Percentiles rank a stretch among this genome's conserved stretches.
Conservation (phyloP, 2,797 vertebrate species). For the Squalus acanthias region DNA sequence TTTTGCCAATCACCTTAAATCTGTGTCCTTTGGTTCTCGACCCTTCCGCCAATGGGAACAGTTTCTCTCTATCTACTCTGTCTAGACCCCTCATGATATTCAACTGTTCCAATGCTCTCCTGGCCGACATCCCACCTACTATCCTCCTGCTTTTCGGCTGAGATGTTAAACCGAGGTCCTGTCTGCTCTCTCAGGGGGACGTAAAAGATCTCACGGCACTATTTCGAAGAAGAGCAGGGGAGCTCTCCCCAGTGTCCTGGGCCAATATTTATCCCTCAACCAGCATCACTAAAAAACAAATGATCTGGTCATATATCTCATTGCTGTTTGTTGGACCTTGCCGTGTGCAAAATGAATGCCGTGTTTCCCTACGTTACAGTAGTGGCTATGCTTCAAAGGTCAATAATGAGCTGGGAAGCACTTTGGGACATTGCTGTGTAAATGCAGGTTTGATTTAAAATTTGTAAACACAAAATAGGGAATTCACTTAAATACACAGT, state of each 20-base stretch:
- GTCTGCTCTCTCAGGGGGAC: background rate
- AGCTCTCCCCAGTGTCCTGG: background rate
- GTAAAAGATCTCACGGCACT: background rate
- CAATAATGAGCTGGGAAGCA: background rate
- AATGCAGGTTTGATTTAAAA: background rate
- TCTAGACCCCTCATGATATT: too few relatives aligned
- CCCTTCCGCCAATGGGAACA: too few relatives aligned
- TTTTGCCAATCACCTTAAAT: too few relatives aligned
- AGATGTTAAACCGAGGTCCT: background rate
- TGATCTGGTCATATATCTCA: background rate
- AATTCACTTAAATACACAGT: background rate
- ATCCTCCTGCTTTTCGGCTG: background rate
- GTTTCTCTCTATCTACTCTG: too few relatives aligned
- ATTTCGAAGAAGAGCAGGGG: background rate
- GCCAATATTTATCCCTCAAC: background rate
- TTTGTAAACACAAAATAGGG: background rate
- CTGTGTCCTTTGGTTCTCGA: too few relatives aligned
- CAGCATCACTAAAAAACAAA: background rate
- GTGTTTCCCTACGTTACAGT: background rate
- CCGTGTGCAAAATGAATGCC: background rate
- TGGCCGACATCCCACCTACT: too few relatives aligned
- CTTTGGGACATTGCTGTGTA: background rate
- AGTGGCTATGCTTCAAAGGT: background rate
- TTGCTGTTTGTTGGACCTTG: background rate
- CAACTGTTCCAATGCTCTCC: background rate